Base-by-base conservation (phyloP, 2,113 vertebrate genomes). In the Poicephalus gulielmi region DNA sequence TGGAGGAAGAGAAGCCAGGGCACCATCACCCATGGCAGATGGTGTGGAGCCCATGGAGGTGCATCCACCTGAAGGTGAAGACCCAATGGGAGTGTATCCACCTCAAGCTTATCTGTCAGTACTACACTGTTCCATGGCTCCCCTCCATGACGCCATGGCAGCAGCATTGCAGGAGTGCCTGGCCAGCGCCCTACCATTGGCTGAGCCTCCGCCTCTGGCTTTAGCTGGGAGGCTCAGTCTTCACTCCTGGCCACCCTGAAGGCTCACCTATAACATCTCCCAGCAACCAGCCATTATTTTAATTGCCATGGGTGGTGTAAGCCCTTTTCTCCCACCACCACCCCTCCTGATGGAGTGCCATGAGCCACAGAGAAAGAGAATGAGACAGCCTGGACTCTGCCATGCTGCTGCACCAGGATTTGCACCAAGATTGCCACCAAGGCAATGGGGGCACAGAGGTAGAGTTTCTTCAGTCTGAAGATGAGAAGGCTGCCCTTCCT, bases 341-440 rank as follows among this genome's bases (percentile, higher is more conserved):
- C 19, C 18, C 12, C 39, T 53, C 47, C 22, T 37, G 31, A 19
- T 20, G 2, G 37, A 10, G 5, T 44, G 16, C 10, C 10, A 31
- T 44, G 4, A 81, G 41, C 20, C 23, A 17, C 17, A 59, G 10
- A 44, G 39, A 82, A 33, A 47, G 17, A 23, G 4, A 4, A 33
- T 52, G 57, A 35, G 37, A 35, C 2, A 2, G 24, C 39, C 14
- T 47, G 60, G 27, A 28, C 55, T 74, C n/a, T 3, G 2, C 11
- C 2, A 6, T 14, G 11, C n/a, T 39, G 14, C 27, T 33, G n/a
- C 3, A 0, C 13, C 17, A 39, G 49, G 28, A 55, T 7, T 46
- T 2, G 1, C 28, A 28, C 9, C 46, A 25, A 52, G 57, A 52
- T 5, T 7, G 13, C 17, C 13, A 24, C 9, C 3, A 7, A 50